Conservation (phyloP, 2,797 vertebrate genomes). For the Podargus strigoides region DNA sequence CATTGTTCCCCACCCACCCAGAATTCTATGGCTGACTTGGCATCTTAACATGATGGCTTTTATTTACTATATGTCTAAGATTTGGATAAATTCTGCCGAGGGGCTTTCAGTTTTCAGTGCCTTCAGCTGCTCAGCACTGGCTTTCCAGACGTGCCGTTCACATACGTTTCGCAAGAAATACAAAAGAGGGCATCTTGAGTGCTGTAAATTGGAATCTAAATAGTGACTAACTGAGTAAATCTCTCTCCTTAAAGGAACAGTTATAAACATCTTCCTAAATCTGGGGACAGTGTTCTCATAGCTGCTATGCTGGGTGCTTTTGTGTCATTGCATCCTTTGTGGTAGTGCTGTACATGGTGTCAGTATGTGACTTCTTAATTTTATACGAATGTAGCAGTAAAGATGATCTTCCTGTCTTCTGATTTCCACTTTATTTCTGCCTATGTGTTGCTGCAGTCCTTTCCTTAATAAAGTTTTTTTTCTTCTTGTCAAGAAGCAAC, state of each 20-base stretch:
- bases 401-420: neutral
- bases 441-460: neutral
- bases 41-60: neutral
- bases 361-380: neutral
- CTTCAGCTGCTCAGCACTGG: neutral
- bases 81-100: neutral
- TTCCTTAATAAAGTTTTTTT: neutral
- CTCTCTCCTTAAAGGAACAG: neutral
- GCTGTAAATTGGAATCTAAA: neutral
- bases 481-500: neutral
- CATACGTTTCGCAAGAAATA: neutral
- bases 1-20: neutral
- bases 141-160: neutral
- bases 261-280: neutral
- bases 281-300: accelerated
- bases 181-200: neutral
- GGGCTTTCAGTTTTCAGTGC: neutral
- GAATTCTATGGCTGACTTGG: neutral
- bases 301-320: neutral
- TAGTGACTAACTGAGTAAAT: neutral
- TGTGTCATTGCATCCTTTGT: neutral
- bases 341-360: neutral
- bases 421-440: neutral
- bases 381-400: neutral
- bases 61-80: neutral